These are phyloP conservation scores for Lacerta viridis DNA, from an alignment of 2,797 vertebrate genomes.

Conservation along the genomic window DNA sequence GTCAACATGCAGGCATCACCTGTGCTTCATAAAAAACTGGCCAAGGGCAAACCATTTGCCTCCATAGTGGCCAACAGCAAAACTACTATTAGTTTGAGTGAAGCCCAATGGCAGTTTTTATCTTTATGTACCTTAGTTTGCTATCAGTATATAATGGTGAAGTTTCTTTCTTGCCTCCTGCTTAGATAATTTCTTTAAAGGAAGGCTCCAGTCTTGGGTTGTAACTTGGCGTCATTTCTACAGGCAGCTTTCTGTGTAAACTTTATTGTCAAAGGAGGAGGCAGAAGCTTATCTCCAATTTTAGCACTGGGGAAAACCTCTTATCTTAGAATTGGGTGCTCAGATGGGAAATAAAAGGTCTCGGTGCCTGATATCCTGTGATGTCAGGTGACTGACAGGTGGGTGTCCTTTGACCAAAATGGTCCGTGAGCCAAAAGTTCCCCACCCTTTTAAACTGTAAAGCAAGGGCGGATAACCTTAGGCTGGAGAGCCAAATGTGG, in stretches of 20 bases:
- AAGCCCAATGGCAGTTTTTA: background rate
- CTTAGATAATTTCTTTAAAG: background rate
- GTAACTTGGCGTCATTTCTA: background rate
- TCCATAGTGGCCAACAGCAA: background rate
- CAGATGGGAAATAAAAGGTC: too few species aligned
- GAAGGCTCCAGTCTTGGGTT: background rate
- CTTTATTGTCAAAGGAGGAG: background rate
- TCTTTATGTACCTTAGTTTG: background rate
- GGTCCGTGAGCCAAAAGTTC: too few species aligned
- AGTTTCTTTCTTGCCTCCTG: background rate
- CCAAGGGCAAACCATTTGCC: background rate
- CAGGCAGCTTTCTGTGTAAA: background rate
- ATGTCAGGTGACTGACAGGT: too few species aligned
- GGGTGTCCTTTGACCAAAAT: too few species aligned
- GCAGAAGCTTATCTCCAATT: too few species aligned
- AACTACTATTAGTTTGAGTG: background rate
- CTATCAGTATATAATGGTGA: background rate
- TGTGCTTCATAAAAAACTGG: conserved; percentile 1
- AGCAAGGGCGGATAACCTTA: too few species aligned
- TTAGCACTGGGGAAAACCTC: too few species aligned
- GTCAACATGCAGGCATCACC: background rate
- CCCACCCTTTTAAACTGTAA: too few species aligned
- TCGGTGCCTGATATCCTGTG: too few species aligned
- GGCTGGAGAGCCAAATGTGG: too few species aligned
- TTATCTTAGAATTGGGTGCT: too few species aligned